phyloP scores from a whole-genome alignment of 2,797 vertebrate species.

The Hemibagrus guttatus region DNA sequence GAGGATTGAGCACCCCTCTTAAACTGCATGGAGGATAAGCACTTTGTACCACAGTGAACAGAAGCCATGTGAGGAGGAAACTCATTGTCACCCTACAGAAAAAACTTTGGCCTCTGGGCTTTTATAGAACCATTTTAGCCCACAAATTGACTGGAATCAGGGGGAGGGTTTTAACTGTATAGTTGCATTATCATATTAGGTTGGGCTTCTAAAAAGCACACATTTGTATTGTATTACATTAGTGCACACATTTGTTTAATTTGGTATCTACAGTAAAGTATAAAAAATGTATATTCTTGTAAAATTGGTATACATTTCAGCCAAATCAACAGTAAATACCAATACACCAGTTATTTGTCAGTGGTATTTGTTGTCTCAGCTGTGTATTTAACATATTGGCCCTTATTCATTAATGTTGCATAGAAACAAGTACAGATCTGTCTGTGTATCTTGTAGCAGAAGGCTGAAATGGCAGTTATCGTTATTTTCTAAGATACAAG shows the following conservation, averaged over 20 bases:
- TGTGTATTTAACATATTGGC: neutral
- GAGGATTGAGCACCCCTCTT: conserved; percentile 40
- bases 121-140: conserved; percentile 46
- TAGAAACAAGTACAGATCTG: neutral
- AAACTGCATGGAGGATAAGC: conserved; percentile 53
- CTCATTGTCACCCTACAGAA: conserved; percentile 42
- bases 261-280: neutral
- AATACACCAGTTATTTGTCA: neutral
- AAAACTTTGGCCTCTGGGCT: neutral
- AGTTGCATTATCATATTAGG: neutral
- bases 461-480: too few species aligned
- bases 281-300: neutral
- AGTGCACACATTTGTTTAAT: neutral
- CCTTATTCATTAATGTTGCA: neutral
- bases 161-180: conserved; percentile 24
- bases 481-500: too few species aligned
- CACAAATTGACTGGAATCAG: neutral
- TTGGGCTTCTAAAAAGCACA: neutral
- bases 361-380: neutral
- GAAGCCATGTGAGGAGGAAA: conserved; percentile 53
- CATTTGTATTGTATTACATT: neutral
- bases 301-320: neutral
- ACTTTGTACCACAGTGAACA: conserved; percentile 52
- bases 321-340: neutral
- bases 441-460: too few species aligned